Evolutionary conservation across 2,797 vertebrate genomes (phyloP).

Genomic region (Brotula barbata): DNA sequence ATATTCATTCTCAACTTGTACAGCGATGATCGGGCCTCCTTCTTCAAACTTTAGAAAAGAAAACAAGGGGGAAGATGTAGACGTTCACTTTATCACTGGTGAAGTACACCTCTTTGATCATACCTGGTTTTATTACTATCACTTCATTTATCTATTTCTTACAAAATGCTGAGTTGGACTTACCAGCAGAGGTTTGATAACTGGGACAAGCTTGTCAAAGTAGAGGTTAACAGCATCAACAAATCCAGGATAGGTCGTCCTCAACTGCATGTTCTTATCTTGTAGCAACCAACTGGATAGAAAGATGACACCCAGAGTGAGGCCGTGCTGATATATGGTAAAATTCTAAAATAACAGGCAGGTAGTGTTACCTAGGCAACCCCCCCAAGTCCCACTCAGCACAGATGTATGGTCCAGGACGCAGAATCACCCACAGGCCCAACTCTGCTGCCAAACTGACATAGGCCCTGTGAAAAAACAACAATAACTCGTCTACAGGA

Average conservation of each 20-base stretch:
- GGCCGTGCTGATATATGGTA: neutral
- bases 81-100: neutral
- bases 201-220: conserved; percentile 83
- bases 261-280: conserved; percentile 83
- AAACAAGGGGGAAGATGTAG: conserved; percentile 1
- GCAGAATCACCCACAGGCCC: conserved; percentile 90
- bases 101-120: neutral
- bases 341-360: conserved; percentile 8
- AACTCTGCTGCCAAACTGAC: conserved; percentile 83
- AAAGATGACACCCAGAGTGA: neutral
- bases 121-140: too few relatives aligned
- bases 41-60: conserved; percentile 80
- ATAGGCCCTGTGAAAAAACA: conserved; percentile 79
- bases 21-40: conserved; percentile 90
- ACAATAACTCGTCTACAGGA: neutral
- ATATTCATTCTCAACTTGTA: conserved; percentile 95
- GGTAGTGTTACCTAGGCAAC: conserved; percentile 83
- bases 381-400: conserved; percentile 82
- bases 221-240: conserved; percentile 83
- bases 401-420: conserved; percentile 87
- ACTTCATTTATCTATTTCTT: too few relatives aligned
- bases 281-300: conserved; percentile 86
- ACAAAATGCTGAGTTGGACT: conserved; percentile 7
- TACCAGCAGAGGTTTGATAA: conserved; percentile 85
- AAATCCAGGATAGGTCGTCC: conserved; percentile 86